Evolutionary conservation across 1,140 invertebrate genomes (phyloP).

Genomic region (Lutraria rhynchaena): DNA sequence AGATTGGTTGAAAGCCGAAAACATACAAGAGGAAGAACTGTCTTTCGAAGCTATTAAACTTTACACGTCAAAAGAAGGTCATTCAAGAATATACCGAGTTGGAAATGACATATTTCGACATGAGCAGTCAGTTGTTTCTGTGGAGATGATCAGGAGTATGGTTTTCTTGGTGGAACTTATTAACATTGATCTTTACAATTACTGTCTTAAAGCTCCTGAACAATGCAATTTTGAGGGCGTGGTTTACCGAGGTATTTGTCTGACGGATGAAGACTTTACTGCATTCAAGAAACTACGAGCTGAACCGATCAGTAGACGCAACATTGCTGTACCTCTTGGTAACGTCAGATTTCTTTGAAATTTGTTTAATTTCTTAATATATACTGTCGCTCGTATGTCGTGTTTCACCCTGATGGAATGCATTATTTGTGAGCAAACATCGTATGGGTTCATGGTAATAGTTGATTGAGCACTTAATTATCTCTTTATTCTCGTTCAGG

Average conservation of each 20-base stretch:
- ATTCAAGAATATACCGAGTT: constrained; percentile 40
- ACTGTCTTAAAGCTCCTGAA: constrained; percentile 48
- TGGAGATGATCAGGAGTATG: constrained; percentile 41
- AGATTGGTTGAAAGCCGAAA: constrained; percentile 21
- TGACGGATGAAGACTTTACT: constrained; percentile 40
- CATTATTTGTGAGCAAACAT: no score
- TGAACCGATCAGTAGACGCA: constrained; percentile 45
- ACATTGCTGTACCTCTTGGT: constrained; percentile 60
- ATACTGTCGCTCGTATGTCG: no score
- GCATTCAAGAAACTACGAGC: constrained; percentile 39
- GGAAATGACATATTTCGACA: constrained; percentile 57
- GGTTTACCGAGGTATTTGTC: constrained; percentile 59
- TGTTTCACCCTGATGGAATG: no score
- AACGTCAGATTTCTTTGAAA: no score
- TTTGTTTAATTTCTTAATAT: no score
- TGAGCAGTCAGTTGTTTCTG: constrained; percentile 26
- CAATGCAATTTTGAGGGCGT: constrained; percentile 44
- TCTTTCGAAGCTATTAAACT: constrained; percentile 53
- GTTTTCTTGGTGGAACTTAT: constrained; percentile 63
- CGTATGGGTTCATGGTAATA: no score
- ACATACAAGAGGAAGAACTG: constrained; percentile 15
- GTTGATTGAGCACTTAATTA: no score
- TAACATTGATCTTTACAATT: constrained; percentile 65
- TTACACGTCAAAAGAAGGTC: constrained; percentile 63
- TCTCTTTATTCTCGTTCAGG: no score